Evolutionary conservation across 2,113 vertebrate species (phyloP), one percentile per base, ranked within the genome.

Genomic region (Elephantulus edwardii): DNA sequence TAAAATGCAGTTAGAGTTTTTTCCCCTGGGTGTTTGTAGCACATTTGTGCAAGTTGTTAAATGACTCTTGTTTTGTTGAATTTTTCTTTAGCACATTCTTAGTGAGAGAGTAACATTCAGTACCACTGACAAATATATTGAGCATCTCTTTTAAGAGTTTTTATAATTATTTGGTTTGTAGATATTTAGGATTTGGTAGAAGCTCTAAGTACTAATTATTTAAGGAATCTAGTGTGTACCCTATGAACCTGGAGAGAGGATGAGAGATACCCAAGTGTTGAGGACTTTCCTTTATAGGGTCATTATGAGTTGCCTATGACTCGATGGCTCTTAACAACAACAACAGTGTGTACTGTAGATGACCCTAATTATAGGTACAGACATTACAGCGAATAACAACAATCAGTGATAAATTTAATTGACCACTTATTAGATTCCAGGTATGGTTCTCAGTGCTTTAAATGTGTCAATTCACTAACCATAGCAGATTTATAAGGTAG

Each of bases 81-180:
- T 96, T 95, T n/a, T 94, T 94, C 64, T 74, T 93, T 90, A 95
- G 91, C 92, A 95, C 93, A 83, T 95, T 95, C 75, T 92, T 92
- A 92, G 95, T 86, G 95, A 91, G 79, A 94, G 58, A 85, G 90
- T 90, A 96, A 91, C 91, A 93, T 92, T 93, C 60, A 93, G 4
- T 81, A 86, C 88, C 58, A 44, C 64, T 77, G 82, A 89, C 54
- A 94, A 95, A 92, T 88, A 84, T 64, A 85, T 44, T 82, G 74
- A 35, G 8, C 52, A 83, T 76, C 72, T 89, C 56, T 86, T 70
- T 60, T 70, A 80, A 58, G 28, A 83, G 11, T 83, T 86, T 88
- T 91, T 81, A 48, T 83, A 68, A 83, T 95, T 70, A 85, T n/a
- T 85, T 46, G 28, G 33, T 80, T 88, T 91, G 54, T 44, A 93